Base-by-base conservation (phyloP, 1,140 invertebrate species). In the Lasaia peninsularis region DNA sequence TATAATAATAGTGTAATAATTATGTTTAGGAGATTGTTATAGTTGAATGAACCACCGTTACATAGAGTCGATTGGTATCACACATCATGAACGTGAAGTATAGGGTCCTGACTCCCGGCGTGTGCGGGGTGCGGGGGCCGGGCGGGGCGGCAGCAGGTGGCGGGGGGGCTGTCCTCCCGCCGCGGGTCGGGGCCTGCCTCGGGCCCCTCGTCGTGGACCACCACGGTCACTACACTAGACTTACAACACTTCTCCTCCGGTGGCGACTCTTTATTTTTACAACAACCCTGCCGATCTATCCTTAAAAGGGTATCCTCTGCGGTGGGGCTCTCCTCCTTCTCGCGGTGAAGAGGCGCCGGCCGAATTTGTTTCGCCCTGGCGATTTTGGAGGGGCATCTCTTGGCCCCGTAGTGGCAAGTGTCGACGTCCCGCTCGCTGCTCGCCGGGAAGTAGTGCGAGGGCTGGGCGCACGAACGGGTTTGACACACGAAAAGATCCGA, bases 391-490 rank as follows among this genome's bases (percentile, higher is more conserved):
- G 85, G 81, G 32, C 82, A 88, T 5, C 54, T 62, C 40, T 80
- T 80, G 8, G 85, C 75, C 9, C 82, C 82, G 53, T 78, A 88
- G 35, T 72, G 67, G 54, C 82, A 88, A 1, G 75, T 50, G 12
- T 66, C 55, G 48, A 49, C 63, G 28, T 75, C 78, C 40, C 59
- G 65, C 10, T 73, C 62, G 0, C 71, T 69, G 44, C 48, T 62
- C 2, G 73, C 68, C 14, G 71, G 74, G 65, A 80, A 83, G 59
- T 86, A 83, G 52, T 88, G 85, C 9, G 85, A 85, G 1, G 85
- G 85, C 57, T 84, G 80, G 7, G 83, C 77, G 66, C 85, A 88
- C 31, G 75, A 79, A 31, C 85, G 69, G 11, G 85, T 88, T 44
- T 75, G 76, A 56, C 85, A 88, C 18, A 77, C 70, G 55, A 81